Evolutionary conservation across 1,140 invertebrate genomes (phyloP).

Genomic region (Ostrea edulis): DNA sequence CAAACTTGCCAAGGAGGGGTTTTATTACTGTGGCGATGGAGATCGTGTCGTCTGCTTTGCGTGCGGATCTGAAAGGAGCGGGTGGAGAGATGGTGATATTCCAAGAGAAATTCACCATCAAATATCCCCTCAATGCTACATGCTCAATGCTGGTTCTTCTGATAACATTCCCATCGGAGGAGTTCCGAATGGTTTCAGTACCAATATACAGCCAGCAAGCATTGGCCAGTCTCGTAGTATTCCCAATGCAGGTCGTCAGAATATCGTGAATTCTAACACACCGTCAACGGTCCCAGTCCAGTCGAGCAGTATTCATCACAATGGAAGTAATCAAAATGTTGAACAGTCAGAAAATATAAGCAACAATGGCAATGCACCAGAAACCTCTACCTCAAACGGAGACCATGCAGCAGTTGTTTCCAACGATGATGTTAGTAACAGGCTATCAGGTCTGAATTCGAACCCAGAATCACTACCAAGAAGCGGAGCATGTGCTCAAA

Average conservation of each 20-base stretch:
- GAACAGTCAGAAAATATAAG: neutral
- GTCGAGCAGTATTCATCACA: neutral
- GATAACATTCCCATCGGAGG: neutral
- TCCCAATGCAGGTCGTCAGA: neutral
- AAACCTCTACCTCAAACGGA: neutral
- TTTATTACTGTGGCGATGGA: conserved; percentile 47
- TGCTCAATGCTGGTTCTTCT: neutral
- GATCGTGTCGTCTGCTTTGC: conserved; percentile 52
- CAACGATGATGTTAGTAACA: neutral
- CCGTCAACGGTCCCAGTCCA: neutral
- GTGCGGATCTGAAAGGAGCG: conserved; percentile 45
- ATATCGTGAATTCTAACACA: neutral
- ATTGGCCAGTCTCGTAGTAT: neutral
- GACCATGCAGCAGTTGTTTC: neutral
- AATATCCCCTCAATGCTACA: conserved; percentile 54
- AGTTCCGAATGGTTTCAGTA: neutral
- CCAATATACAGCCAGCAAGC: neutral
- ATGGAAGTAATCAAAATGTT: neutral
- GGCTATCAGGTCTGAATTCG: neutral
- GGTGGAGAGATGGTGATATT: conserved; percentile 51
- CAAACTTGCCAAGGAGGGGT: conserved; percentile 53
- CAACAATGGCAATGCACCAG: neutral
- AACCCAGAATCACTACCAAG: neutral
- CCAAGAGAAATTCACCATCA: conserved; percentile 51
- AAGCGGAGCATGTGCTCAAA: neutral